These are phyloP conservation scores for Eumacrocentrus americanus DNA, from an alignment of 2,888 invertebrate species.

Conservation along the genomic window DNA sequence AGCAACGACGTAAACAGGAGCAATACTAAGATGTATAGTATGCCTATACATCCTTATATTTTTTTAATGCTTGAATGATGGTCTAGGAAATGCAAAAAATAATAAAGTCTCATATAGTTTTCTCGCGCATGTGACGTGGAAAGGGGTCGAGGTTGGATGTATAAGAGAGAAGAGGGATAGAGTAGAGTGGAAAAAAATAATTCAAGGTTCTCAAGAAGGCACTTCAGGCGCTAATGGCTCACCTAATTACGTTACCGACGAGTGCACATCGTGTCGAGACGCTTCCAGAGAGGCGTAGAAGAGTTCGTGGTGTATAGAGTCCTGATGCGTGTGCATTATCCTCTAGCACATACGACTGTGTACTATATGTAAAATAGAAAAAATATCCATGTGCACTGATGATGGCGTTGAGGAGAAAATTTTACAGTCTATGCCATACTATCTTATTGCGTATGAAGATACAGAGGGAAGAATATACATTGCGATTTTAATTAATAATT, in stretches of 20 bases:
- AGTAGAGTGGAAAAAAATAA: conserved; percentile 28
- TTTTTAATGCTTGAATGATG: no score
- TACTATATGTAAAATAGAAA: no score
- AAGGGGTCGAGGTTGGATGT: conserved; percentile 22
- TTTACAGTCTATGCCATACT: conserved; percentile 45
- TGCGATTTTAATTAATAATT: conserved; percentile 53
- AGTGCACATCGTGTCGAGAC: conserved; percentile 23
- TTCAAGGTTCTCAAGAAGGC: conserved; percentile 37
- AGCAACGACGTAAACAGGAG: conserved; percentile 12
- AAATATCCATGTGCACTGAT: not conserved
- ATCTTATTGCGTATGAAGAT: no score
- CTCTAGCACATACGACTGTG: not conserved
- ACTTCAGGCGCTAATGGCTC: conserved; percentile 36
- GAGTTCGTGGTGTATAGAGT: not conserved
- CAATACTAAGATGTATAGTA: not conserved
- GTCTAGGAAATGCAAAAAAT: not conserved
- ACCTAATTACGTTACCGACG: conserved; percentile 35
- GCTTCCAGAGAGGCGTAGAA: not conserved
- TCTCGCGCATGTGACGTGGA: conserved; percentile 13
- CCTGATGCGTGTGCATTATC: conserved; percentile 10
- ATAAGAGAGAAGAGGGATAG: conserved; percentile 1
- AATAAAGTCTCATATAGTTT: not conserved
- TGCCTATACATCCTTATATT: not conserved
- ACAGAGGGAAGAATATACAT: no score
- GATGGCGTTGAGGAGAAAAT: not conserved